Evolutionary conservation across 1,140 invertebrate species (phyloP).

Genomic region (Zaprionus lachaisei): DNA sequence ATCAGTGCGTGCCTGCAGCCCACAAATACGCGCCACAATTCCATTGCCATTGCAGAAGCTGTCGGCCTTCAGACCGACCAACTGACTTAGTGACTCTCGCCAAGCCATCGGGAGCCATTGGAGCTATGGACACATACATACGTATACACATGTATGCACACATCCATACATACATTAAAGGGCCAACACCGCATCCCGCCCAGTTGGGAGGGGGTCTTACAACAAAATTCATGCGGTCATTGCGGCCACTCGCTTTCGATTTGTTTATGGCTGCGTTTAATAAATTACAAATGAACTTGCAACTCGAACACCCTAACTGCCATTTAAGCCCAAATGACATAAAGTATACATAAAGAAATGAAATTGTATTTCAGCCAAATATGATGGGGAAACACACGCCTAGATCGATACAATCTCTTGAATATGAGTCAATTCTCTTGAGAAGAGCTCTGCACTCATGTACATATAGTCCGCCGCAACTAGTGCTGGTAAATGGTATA

Average conservation of each 20-base stretch:
- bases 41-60: conserved; percentile 55
- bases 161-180: neutral
- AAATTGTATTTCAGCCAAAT: neutral
- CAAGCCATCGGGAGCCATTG: conserved; percentile 14
- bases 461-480: neutral
- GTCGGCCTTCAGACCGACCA: conserved; percentile 7
- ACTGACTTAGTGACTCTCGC: conserved; percentile 70
- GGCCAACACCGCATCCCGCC: neutral
- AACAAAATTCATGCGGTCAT: conserved; percentile 71
- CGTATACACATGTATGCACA: neutral
- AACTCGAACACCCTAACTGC: conserved; percentile 23
- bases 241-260: conserved; percentile 72
- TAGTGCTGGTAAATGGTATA: neutral
- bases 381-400: too few species aligned
- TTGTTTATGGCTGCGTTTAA: conserved; percentile 77
- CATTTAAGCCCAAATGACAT: conserved; percentile 14
- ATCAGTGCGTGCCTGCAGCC: conserved; percentile 66
- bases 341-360: conserved; percentile 25
- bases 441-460: neutral
- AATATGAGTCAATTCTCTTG: neutral
- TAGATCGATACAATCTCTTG: neutral
- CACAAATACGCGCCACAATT: conserved; percentile 75
- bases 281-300: conserved; percentile 75
- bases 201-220: conserved; percentile 45
- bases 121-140: neutral